Base-by-base conservation (phyloP, 2,797 vertebrate genomes). In the Sebastes umbrosus region DNA sequence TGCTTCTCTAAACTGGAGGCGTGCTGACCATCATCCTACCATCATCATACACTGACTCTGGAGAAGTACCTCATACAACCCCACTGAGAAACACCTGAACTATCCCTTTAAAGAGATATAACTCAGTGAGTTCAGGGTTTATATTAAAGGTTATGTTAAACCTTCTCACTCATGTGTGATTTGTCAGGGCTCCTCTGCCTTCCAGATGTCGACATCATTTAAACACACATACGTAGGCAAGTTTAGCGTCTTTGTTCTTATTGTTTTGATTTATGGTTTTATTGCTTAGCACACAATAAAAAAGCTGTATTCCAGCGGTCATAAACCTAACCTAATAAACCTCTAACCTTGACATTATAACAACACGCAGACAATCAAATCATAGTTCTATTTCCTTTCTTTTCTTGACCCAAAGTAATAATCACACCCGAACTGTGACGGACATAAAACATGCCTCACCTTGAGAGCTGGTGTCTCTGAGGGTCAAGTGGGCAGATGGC, bases 401-500 rank as follows among this genome's bases (percentile, higher is more conserved):
- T 2, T 25, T 73, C 39, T 46, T 18, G 43, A 46, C 43, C 43
- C 43, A 55, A 18, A 43, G 46, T 13, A 1, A 1, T 3, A 8
- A 13, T 46, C 43, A 18, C 43, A 46, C 16, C 43, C 4, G 4
- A 3, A 14, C n/a, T 12, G 0, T 3, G 2, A 54, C 39, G 2
- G 29, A 58, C 54, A 24, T 11, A 24, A 18, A 68, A 3, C 11
- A 63, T 0, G 6, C 1, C 89, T 93, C 82, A 96, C 95, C 93
- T 93, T 92, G 93, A 24, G 93, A 64, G 78, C 87, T 85, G 83
- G 85, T 87, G 87, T 96, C 96, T 87, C 94, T 82, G 43, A 96
- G 95, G 70, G 96, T 96, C 85, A 98, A 92, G 78, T 97, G 97
- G 31, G 96, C 96, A 0, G 97, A 97, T 5, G 97, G 95, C 66